phyloP scores from a whole-genome alignment of 2,113 vertebrate genomes.

The Dinomys branickii region DNA sequence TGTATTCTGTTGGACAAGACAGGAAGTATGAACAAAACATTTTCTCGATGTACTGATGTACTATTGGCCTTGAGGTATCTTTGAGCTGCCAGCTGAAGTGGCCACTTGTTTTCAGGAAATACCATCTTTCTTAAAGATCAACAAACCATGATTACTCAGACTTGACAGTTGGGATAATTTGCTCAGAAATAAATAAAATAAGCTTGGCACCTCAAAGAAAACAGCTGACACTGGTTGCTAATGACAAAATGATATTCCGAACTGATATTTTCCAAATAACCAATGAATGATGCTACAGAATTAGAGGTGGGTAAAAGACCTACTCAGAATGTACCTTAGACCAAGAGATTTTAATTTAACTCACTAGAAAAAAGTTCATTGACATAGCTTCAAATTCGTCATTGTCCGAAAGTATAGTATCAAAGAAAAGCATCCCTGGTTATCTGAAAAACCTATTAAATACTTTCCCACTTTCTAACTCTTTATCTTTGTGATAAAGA shows the following conservation, averaged over 20 bases:
- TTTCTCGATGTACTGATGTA: not conserved
- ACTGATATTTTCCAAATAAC: constrained; percentile 13
- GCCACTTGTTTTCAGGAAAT: not conserved
- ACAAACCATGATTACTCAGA: not conserved
- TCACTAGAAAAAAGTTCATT: not conserved
- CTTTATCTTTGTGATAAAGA: not conserved
- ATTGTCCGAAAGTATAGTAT: not conserved
- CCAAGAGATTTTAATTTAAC: constrained; percentile 3
- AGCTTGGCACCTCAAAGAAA: constrained; percentile 23
- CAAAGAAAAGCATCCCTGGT: not conserved
- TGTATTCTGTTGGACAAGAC: not conserved
- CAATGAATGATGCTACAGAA: not conserved
- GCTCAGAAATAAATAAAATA: constrained; percentile 30
- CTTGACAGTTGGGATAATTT: not conserved
- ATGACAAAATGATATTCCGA: not conserved
- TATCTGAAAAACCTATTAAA: not conserved
- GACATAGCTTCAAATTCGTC: not conserved
- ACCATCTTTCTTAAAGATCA: constrained; percentile 23
- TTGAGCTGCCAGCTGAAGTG: not conserved
- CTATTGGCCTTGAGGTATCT: not conserved
- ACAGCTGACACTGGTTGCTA: constrained; percentile 9
- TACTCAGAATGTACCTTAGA: not conserved
- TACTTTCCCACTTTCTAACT: not conserved
- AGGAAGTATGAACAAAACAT: not conserved
- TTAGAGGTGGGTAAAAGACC: not conserved